Conservation (phyloP, 2,113 vertebrate species). For the Oceanodroma tethys region DNA sequence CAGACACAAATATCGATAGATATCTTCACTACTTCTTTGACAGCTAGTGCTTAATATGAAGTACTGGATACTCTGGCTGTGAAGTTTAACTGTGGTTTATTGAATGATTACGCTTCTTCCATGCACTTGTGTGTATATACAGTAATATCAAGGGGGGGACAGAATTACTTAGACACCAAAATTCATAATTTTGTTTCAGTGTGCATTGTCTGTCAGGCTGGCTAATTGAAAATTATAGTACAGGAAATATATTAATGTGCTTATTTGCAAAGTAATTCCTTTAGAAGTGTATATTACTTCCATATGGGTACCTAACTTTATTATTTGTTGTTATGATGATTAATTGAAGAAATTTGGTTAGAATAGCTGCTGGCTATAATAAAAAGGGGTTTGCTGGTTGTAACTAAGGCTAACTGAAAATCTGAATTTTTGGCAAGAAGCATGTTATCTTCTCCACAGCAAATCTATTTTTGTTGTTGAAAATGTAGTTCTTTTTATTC, state of each 20-base stretch:
- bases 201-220: not conserved
- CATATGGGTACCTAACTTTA: conserved; percentile 31
- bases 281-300: conserved; percentile 40
- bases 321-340: conserved; percentile 49
- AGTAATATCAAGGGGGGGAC: not conserved
- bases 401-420: not conserved
- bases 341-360: conserved; percentile 46
- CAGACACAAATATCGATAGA: not conserved
- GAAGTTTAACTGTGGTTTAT: not conserved
- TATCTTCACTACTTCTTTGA: not conserved
- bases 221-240: conserved; percentile 15
- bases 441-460: not conserved
- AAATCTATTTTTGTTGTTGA: not conserved
- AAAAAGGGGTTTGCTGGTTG: not conserved
- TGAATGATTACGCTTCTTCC: not conserved
- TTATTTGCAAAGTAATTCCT: conserved; percentile 53
- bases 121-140: not conserved
- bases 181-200: not conserved
- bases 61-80: not conserved
- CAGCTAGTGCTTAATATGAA: not conserved
- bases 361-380: conserved; percentile 6
- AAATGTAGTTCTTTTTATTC: not conserved
- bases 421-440: not conserved
- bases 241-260: conserved; percentile 11
- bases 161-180: not conserved